Evolutionary conservation across 2,797 vertebrate genomes (phyloP), one percentile per base, ranked within the genome.

Genomic region (Hyperoplus lanceolatus): DNA sequence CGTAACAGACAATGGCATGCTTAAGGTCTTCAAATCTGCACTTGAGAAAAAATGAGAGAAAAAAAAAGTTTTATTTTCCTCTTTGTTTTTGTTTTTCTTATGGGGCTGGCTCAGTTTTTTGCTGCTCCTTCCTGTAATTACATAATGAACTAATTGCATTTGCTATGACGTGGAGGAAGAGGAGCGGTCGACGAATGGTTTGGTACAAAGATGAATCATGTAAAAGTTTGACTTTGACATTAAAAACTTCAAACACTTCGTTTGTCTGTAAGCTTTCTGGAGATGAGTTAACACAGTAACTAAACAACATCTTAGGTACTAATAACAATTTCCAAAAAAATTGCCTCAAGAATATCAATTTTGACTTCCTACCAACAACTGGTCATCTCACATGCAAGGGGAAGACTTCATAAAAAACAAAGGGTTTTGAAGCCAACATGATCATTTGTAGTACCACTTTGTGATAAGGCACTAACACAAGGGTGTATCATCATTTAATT

Each of bases 201-300:
- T 95, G 93, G 91, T 95, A 92, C 94, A 90, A 94, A 89, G 84
- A 93, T 88, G 90, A 94, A 92, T 92, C 91, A 85, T 95, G 94
- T 95, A 95, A 89, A 93, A 87, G 93, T 94, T 94, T 94, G 94
- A 94, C 93, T 94, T 95, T 95, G 93, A 93, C 95, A 95, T 95
- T 95, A 95, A 95, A 95, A 94, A 85, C 87, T 93, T 94, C 87
- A 94, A 94, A 95, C 90, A 86, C 81, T 89, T 13, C 71, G 50
- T 67, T 67, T 76, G 87, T 79, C 61, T 82, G 43, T 63, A 43
- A 54, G 29, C 45, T 62, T 75, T 65, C 58, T 77, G n/a, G 68
- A 21, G 11, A 63, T 38, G 49, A 46, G 48, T 56, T 62, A 8
- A 21, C 64, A 54, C 51, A 41, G 9, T 7, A 10, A 73, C 12